These are phyloP conservation scores for Caenorhabditis sp. DNA, from an alignment of 2,888 invertebrate genomes.

Conservation along the genomic window DNA sequence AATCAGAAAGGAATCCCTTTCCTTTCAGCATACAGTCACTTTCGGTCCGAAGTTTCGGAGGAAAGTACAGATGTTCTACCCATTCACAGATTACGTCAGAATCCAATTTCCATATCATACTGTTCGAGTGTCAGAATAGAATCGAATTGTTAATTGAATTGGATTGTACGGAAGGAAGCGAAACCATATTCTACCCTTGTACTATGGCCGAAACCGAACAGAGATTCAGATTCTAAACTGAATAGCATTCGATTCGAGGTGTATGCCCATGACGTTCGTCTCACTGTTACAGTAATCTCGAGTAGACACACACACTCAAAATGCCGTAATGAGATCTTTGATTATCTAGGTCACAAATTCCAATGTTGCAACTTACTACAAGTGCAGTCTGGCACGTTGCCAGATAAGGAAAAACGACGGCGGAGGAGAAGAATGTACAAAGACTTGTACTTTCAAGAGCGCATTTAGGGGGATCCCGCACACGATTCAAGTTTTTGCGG, in stretches of 20 bases:
- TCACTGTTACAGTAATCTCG: no score
- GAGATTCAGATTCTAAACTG: no score
- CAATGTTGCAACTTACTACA: not conserved
- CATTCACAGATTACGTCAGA: no score
- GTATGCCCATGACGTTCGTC: no score
- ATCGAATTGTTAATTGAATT: not conserved
- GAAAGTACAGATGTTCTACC: no score
- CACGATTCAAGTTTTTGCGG: constrained; percentile 39
- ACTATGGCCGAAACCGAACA: not conserved
- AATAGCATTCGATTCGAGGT: no score
- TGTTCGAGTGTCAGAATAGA: no score
- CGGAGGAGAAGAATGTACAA: not conserved
- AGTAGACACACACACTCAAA: not conserved
- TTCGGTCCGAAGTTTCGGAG: no score
- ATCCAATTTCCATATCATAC: no score
- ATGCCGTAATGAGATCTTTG: constrained; percentile 27
- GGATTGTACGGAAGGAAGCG: not conserved
- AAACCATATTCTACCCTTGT: not conserved
- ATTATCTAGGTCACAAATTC: constrained; percentile 30
- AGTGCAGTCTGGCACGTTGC: constrained; percentile 41
- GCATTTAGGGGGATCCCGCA: constrained; percentile 16
- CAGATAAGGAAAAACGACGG: constrained; percentile 27
- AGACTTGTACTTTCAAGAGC: constrained; percentile 49
- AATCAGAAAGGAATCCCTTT: no score
- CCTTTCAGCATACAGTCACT: no score